Evolutionary conservation across 2,797 vertebrate species (phyloP), one percentile per base, ranked within the genome.

Genomic region (Malurus leucopterus): DNA sequence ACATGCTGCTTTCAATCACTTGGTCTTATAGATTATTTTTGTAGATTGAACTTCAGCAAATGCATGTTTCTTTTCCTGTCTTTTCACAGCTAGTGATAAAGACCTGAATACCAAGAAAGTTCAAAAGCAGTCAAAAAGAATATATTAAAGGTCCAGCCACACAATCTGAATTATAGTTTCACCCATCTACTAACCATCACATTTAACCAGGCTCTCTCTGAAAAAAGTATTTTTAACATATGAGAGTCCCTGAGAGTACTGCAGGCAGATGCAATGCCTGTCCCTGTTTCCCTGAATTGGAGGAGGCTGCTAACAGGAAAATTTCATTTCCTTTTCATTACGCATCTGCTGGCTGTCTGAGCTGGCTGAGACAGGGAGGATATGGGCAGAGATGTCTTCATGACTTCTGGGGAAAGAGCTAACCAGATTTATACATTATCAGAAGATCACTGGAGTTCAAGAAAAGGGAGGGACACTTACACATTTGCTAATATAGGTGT

Each of bases 281-380:
- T 59, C 38, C 44, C 68, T 43, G 44, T 63, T 94, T 79, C 58
- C 43, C 30, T 18, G 54, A 74, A 83, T 50, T 85, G 57, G n/a
- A 89, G 64, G 59, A 84, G 71, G 49, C 41, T 86, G 55, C 75
- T 83, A 86, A 91, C 53, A 92, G 80, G 84, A 82, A 92, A 87
- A 92, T 70, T 74, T 88, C 23, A 88, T 89, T 93, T 84, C 69
- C 47, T 91, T 85, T 89, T 63, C 0, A 10, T 91, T 88, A 34
- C 0, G 0, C 79, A 83, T 86, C 71, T 91, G 86, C 75, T 0
- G 4, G 62, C 53, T 89, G 88, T 21, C 73, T 86, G 70, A 83
- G 58, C 44, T 54, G 71, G 15, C 46, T 64, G 74, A 36, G 20
- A 34, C 17, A 18, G 44, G 26, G 44, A 84, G 58, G 74, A 50